phyloP scores from a whole-genome alignment of 2,888 invertebrate genomes.

The Sthenelais limicola region DNA sequence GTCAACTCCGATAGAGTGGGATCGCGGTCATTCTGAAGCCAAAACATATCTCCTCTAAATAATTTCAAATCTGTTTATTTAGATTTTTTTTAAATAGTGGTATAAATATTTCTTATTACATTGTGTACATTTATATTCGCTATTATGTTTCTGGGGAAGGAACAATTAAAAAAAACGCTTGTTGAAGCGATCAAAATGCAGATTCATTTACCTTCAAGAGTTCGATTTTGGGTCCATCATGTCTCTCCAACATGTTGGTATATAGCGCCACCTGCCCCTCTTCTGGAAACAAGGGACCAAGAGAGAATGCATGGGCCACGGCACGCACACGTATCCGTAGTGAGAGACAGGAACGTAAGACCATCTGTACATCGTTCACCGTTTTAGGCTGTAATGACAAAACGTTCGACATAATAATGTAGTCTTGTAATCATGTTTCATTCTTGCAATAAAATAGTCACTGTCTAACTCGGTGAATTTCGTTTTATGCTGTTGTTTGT shows the following conservation, averaged over 20 bases:
- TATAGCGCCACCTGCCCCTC: not conserved
- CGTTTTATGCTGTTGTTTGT: no score
- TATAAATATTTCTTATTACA: no score
- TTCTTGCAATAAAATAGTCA: not conserved
- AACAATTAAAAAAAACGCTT: no score
- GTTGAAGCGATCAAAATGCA: no score
- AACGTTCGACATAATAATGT: not conserved
- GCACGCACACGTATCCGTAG: not conserved
- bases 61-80: no score
- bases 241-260: not conserved
- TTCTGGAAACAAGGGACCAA: not conserved
- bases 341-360: not conserved
- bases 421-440: not conserved
- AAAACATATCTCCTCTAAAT: no score
- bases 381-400: constrained; percentile 9
- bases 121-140: no score
- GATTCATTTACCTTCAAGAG: constrained; percentile 15
- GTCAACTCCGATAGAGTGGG: constrained; percentile 12
- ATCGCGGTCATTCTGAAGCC: not conserved
- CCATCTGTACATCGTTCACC: constrained; percentile 15
- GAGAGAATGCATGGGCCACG: constrained; percentile 3
- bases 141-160: no score
- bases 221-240: constrained; percentile 16
- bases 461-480: no score
- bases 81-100: no score